These are phyloP conservation scores for Andrena praecox DNA, from an alignment of 2,888 invertebrate species.

Conservation along the genomic window DNA sequence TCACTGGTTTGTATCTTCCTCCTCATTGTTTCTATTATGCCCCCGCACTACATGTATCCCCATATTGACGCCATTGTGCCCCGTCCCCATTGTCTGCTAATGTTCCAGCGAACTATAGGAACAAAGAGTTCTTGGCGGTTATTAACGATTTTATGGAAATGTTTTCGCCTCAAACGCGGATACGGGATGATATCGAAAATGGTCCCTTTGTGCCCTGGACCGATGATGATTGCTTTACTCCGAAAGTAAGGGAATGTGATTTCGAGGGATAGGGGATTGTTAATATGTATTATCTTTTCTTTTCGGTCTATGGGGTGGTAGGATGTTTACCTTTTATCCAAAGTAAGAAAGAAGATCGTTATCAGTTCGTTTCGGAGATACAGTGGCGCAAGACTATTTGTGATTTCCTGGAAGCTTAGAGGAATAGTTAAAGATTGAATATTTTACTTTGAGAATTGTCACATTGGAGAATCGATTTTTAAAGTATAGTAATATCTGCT, in stretches of 20 bases:
- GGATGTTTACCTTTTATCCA: no score
- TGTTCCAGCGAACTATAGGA: not conserved
- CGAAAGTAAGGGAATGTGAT: not conserved
- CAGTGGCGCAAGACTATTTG: no score
- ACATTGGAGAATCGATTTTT: no score
- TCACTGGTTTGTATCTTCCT: conserved; percentile 88
- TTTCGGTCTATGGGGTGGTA: no score
- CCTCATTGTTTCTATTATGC: conserved; percentile 11
- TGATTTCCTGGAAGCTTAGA: no score
- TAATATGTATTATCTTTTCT: no score
- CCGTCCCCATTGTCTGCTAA: conserved; percentile 10
- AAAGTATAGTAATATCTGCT: no score
- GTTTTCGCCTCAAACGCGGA: not conserved
- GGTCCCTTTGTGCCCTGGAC: not conserved
- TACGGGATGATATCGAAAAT: not conserved
- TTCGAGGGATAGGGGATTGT: no score
- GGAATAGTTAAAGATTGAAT: no score
- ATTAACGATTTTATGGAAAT: not conserved
- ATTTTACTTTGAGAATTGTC: no score
- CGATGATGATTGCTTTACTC: not conserved
- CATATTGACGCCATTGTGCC: conserved; percentile 24
- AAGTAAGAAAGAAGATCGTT: no score
- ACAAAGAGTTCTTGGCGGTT: not conserved
- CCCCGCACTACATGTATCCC: not conserved
- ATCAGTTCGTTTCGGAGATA: no score